A percentile compares a stretch with the other conserved stretches of the same genome.
Evolutionary conservation across 2,113 vertebrate species (phyloP).

Genomic region (Camelus bactrianus): DNA sequence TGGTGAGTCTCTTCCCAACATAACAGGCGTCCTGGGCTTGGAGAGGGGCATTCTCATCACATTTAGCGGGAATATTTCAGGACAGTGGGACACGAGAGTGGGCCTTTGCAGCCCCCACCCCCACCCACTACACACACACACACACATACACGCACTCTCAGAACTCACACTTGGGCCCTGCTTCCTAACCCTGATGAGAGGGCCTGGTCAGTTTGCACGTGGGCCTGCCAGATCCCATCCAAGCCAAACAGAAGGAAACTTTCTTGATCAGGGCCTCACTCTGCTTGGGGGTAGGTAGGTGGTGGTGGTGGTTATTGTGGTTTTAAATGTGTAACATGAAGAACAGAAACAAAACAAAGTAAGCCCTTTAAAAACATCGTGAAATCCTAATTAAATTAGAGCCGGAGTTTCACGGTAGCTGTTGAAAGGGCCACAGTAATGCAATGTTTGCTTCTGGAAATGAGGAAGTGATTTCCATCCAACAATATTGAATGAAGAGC

Average conservation of each 20-base stretch:
- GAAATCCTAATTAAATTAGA: constrained; percentile 49
- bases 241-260: background rate
- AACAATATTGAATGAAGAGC: background rate
- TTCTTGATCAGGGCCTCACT: background rate
- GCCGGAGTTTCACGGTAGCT: constrained; percentile 41
- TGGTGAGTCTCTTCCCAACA: background rate
- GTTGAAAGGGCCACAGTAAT: background rate
- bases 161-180: too few relatives aligned
- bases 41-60: background rate
- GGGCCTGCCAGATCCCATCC: background rate
- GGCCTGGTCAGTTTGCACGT: background rate
- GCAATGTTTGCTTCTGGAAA: constrained; percentile 1
- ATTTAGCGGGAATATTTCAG: background rate
- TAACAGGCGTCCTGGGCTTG: background rate
- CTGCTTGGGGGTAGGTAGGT: too few relatives aligned
- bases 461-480: background rate
- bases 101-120: fast-evolving
- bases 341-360: constrained; percentile 23
- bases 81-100: fast-evolving
- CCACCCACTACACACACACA: too few relatives aligned
- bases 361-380: background rate
- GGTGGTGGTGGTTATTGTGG: background rate
- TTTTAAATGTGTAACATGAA: background rate
- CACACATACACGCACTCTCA: too few relatives aligned
- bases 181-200: background rate